Percentiles rank a stretch among this genome's conserved stretches.
phyloP scores from a whole-genome alignment of 1,140 invertebrate species.

The Drosophila miranda region DNA sequence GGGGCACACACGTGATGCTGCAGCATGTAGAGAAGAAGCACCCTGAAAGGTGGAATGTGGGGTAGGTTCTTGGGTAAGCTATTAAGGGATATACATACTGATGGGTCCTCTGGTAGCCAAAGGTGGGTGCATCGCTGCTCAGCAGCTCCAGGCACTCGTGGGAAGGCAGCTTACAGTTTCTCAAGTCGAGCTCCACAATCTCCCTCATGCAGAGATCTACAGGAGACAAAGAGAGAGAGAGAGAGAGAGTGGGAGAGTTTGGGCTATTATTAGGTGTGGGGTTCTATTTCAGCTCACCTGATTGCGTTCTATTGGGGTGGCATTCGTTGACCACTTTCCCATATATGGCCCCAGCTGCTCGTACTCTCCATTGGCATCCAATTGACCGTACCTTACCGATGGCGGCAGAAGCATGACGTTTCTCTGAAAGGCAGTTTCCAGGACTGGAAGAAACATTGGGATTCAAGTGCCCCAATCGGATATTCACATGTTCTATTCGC shows the following conservation, averaged over 20 bases:
- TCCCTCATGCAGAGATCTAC: constrained; percentile 55
- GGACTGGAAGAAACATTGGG: constrained; percentile 38
- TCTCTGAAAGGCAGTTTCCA: constrained; percentile 55
- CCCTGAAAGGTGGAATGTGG: constrained; percentile 23
- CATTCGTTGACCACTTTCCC: constrained; percentile 46
- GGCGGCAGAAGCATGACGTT: constrained; percentile 58
- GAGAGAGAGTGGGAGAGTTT: no score
- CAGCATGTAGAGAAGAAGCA: constrained; percentile 69
- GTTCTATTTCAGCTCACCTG: constrained; percentile 34
- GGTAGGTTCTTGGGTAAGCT: neutral
- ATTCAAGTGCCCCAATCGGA: neutral
- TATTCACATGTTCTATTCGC: no score
- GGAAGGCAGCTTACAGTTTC: constrained; percentile 38
- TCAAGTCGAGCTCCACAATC: constrained; percentile 39
- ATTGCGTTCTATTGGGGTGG: constrained; percentile 54
- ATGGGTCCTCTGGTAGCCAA: constrained; percentile 72
- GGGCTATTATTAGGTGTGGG: neutral
- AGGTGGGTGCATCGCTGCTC: constrained; percentile 52
- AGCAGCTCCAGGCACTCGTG: constrained; percentile 50
- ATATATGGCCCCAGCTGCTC: constrained; percentile 54
- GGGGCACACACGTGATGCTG: constrained; percentile 69
- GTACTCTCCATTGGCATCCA: constrained; percentile 69
- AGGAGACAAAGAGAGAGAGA: no score
- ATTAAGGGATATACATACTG: constrained; percentile 52
- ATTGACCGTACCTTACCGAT: constrained; percentile 36